Percentiles rank a stretch among this genome's conserved stretches.
These are phyloP conservation scores for Xiphophorus couchianus DNA, from an alignment of 2,113 vertebrate species.

Conservation along the genomic window DNA sequence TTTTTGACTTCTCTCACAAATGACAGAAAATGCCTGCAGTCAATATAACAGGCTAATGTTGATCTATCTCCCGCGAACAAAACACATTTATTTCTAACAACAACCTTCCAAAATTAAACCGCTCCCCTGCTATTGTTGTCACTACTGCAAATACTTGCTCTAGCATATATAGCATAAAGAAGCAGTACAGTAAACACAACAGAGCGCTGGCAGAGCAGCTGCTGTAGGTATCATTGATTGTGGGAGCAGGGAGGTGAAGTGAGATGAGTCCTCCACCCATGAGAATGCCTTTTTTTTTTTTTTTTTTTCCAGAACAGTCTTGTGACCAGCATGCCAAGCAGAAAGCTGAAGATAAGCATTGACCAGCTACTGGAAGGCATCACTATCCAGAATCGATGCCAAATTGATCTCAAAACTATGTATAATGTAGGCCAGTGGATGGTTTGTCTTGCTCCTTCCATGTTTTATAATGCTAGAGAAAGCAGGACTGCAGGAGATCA, in stretches of 20 bases:
- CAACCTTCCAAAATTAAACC: neutral
- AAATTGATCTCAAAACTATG: slow-evolving; percentile 79
- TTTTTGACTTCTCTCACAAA: slow-evolving; percentile 9
- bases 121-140: slow-evolving; percentile 20
- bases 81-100: neutral
- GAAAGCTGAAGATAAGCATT: slow-evolving; percentile 76
- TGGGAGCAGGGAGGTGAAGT: slow-evolving; percentile 67
- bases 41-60: neutral
- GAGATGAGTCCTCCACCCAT: slow-evolving; percentile 50
- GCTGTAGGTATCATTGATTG: slow-evolving; percentile 73
- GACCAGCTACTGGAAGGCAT: slow-evolving; percentile 81
- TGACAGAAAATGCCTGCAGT: neutral
- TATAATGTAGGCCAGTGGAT: slow-evolving; percentile 76
- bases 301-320: slow-evolving; percentile 57
- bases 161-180: slow-evolving; percentile 41
- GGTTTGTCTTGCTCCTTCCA: slow-evolving; percentile 42
- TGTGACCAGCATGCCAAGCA: slow-evolving; percentile 75
- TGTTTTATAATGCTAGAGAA: slow-evolving; percentile 30
- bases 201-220: slow-evolving; percentile 65
- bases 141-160: slow-evolving; percentile 35
- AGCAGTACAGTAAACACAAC: slow-evolving; percentile 66
- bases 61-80: neutral
- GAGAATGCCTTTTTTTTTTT: slow-evolving; percentile 49
- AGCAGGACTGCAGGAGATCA: slow-evolving; percentile 34
- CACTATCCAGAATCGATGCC: slow-evolving; percentile 77